These are phyloP conservation scores for Drosophila falleni DNA, from an alignment of 2,888 invertebrate genomes.

Conservation along the genomic window DNA sequence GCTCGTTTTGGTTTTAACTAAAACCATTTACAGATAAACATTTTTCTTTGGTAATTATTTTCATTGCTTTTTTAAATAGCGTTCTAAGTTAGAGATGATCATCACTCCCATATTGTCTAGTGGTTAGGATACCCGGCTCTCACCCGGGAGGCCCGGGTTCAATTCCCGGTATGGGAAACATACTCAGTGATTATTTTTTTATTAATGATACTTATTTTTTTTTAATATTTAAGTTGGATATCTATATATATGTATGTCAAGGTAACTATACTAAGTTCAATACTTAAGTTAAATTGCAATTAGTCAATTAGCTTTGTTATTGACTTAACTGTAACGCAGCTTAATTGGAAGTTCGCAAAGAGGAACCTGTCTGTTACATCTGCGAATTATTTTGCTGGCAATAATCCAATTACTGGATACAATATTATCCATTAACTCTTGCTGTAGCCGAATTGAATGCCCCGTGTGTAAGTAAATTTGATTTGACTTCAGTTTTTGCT, in stretches of 20 bases:
- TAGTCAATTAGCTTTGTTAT: conserved; percentile 22
- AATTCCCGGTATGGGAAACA: conserved; percentile 72
- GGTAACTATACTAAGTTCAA: no score
- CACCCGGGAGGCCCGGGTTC: conserved; percentile 75
- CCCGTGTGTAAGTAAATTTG: conserved; percentile 39
- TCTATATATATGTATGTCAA: neutral
- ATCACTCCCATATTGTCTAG: conserved; percentile 71
- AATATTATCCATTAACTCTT: conserved; percentile 60
- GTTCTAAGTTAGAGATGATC: accelerated
- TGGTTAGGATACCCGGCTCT: conserved; percentile 76
- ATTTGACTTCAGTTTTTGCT: conserved; percentile 52
- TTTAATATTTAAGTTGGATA: neutral
- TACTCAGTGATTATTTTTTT: neutral
- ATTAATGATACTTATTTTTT: neutral
- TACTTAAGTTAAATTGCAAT: neutral
- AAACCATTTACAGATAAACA: no score
- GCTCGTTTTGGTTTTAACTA: neutral
- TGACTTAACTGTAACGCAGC: conserved; percentile 41
- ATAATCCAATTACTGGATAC: conserved; percentile 67
- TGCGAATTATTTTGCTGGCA: conserved; percentile 38
- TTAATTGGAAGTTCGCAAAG: conserved; percentile 14
- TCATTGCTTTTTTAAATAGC: neutral
- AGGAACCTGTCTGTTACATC: conserved; percentile 4
- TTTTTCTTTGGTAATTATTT: neutral
- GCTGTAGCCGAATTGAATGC: conserved; percentile 30